A percentile compares a stretch with the other conserved stretches of the same genome.
phyloP scores from a whole-genome alignment of 1,140 invertebrate genomes.

The Halictus rubicundus region DNA sequence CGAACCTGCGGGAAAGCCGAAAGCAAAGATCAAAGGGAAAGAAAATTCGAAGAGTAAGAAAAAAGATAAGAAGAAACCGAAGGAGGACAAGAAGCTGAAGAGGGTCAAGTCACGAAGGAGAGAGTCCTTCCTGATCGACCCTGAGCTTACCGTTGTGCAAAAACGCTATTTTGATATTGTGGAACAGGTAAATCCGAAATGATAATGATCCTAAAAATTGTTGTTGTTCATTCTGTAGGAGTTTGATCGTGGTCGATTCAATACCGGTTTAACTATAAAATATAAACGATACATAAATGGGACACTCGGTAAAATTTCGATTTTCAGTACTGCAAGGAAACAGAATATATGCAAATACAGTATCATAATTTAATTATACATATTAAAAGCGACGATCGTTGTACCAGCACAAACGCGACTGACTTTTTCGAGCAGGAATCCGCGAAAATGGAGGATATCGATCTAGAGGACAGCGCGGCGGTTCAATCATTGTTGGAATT shows the following conservation, averaged over 20 bases:
- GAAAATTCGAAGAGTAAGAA: slow-evolving; percentile 23
- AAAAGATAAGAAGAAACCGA: slow-evolving; percentile 29
- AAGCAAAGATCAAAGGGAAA: slow-evolving; percentile 11
- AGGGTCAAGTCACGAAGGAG: slow-evolving; percentile 31
- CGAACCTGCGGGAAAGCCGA: slow-evolving; percentile 6
- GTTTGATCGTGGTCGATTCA: too few species aligned
- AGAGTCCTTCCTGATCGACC: slow-evolving; percentile 34
- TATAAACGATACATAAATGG: too few species aligned
- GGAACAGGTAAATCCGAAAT: slow-evolving; percentile 52
- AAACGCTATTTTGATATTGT: slow-evolving; percentile 60
- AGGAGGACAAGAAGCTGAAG: not conserved
- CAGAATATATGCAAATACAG: too few species aligned
- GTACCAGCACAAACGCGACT: not conserved
- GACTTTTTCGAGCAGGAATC: not conserved
- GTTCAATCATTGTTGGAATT: not conserved
- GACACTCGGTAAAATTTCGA: too few species aligned
- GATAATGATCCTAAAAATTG: too few species aligned
- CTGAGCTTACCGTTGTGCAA: slow-evolving; percentile 55
- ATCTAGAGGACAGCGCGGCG: not conserved
- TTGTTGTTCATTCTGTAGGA: too few species aligned
- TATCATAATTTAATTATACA: too few species aligned
- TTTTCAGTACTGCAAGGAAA: too few species aligned
- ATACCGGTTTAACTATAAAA: too few species aligned
- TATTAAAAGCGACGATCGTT: too few species aligned
- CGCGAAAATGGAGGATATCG: not conserved